Evolutionary conservation across 2,797 vertebrate genomes (phyloP), one percentile per base, ranked within the genome.

Genomic region (Chrysocyon brachyurus): DNA sequence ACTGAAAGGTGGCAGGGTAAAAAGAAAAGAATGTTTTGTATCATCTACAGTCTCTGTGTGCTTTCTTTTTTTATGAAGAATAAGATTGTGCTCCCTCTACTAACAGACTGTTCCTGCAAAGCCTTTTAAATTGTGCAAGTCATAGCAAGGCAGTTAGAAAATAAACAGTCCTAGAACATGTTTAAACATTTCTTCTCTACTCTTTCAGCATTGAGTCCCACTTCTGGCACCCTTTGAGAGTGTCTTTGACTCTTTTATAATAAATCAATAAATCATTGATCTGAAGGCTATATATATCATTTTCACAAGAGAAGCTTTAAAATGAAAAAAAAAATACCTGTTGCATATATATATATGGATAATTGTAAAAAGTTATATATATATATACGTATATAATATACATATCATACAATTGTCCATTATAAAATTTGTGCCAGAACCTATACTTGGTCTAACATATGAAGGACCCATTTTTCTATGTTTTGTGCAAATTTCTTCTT

Each of bases 41-140:
- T 40, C 72, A 90, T 61, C 17, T 73, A 36, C 24, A 46, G n/a
- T 87, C 24, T 96, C 63, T 17, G 54, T 36, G 54, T 36, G 3
- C n/a, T 87, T 90, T 40, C 4, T 24, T 68, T 95, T 66, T 66
- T 40, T 89, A 63, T 26, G 11, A 90, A 95, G 93, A 96, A 93
- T 89, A 91, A 94, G 26, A 36, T 75, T 94, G 36, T 79, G 84
- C 93, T 91, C n/a, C 28, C 4, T 94, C 86, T 91, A 16, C 61
- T 93, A 92, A 85, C 49, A 96, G 79, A 91, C 68, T 90, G 33
- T 83, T 97, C 77, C 68, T 68, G 21, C 21, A 87, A 96, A 97
- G 19, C 0, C 31, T 87, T 97, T 94, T 89, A 94, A 87, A 85
- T 93, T 91, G 85, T 78, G 12, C 12, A 89, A 96, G 75, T 96